These are phyloP conservation scores for Chrosomus eos DNA, from an alignment of 2,797 vertebrate genomes.

Conservation along the genomic window DNA sequence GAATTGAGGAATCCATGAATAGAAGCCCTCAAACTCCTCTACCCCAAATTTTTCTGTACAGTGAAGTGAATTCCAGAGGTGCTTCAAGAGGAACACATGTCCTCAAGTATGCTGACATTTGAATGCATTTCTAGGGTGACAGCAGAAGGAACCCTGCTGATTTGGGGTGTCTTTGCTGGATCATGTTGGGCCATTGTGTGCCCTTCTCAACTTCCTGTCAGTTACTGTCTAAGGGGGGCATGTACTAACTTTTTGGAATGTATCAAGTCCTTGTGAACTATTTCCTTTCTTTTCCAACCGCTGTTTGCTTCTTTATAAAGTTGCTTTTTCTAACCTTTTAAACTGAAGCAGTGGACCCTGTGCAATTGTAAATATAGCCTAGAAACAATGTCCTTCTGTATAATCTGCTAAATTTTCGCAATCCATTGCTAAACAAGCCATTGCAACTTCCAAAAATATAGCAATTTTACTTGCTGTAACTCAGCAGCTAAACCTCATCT, in stretches of 20 bases:
- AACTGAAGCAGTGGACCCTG: slow-evolving; percentile 40
- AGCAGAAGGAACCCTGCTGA: slow-evolving; percentile 27
- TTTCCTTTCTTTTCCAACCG: slow-evolving; percentile 69
- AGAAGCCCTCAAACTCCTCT: slow-evolving; percentile 50
- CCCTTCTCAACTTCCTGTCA: slow-evolving; percentile 19
- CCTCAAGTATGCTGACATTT: slow-evolving; percentile 21
- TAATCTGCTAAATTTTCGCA: background rate
- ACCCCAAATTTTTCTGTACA: slow-evolving; percentile 32
- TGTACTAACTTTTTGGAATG: slow-evolving; percentile 69
- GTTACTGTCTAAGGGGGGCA: slow-evolving; percentile 34
- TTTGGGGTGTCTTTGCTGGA: slow-evolving; percentile 40
- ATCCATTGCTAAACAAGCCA: background rate
- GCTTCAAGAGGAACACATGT: slow-evolving; percentile 3
- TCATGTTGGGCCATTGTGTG: slow-evolving; percentile 52
- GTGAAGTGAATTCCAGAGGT: slow-evolving; percentile 62
- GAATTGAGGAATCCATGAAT: slow-evolving; percentile 35
- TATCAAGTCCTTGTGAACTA: slow-evolving; percentile 75
- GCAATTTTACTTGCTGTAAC: slow-evolving; percentile 40
- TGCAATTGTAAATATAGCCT: slow-evolving; percentile 48
- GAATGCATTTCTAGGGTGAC: slow-evolving; percentile 55
- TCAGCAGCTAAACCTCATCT: slow-evolving; percentile 9
- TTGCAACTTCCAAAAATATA: background rate
- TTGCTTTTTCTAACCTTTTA: slow-evolving; percentile 72
- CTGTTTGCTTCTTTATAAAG: slow-evolving; percentile 68
- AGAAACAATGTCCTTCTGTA: slow-evolving; percentile 76